Evolutionary conservation across 2,797 vertebrate genomes (phyloP), one percentile per base, ranked within the genome.

Genomic region (Rhinatrema bivittatum): DNA sequence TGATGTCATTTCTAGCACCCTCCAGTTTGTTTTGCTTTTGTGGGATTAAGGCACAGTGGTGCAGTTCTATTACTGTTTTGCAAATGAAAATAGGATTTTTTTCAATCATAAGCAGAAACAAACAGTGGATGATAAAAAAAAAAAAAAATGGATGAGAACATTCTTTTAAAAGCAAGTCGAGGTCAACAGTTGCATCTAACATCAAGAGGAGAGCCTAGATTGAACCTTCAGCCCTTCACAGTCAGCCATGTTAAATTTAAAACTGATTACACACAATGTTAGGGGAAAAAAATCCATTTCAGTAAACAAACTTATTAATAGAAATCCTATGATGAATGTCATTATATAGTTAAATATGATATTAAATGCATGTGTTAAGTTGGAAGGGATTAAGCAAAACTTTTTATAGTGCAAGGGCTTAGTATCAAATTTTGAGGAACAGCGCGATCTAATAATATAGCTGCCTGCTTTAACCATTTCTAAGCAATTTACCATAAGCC

Each of bases 231-330:
- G 16, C 24, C 25, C 39, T 67, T 75, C 13, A 21, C 20, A 50
- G 13, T 28, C 28, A 46, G 25, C 17, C 44, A 18, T 52, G 47
- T 50, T 68, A 56, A 5, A 60, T 63, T 65, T 73, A 65, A 74
- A 59, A 58, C 47, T 19, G 12, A 39, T 43, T 60, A 53, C 30
- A 54, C 44, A 41, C 50, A 55, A 16, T 59, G 28, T 40, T 65
- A 41, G 41, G 60, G 55, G 20, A 31, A 67, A 65, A 68, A 75
- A 60, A 34, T n/a, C n/a, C 22, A 42, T 49, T 46, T 38, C 39
- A 51, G 39, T 66, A 66, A 76, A 64, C 49, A 68, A 60, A 47
- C 41, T 67, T 67, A 62, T 74, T 72, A 65, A 69, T 58, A 70
- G 67, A 69, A 65, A 39, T 54, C 22, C 33, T 56, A 28, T 59